A percentile compares a stretch with the other conserved stretches of the same genome.
These are phyloP conservation scores for Elegia similella DNA, from an alignment of 2,888 invertebrate genomes.

Conservation along the genomic window DNA sequence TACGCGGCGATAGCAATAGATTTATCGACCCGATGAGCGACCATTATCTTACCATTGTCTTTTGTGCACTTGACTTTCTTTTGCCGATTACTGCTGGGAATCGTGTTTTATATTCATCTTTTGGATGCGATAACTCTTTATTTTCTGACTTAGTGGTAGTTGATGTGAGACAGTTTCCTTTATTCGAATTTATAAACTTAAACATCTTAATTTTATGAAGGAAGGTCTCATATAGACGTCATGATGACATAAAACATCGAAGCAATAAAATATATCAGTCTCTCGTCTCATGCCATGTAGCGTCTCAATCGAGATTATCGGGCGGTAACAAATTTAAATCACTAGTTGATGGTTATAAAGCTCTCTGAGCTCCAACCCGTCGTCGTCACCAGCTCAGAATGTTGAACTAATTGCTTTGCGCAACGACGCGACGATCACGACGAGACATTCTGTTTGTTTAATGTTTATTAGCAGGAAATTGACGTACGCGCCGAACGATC, in stretches of 20 bases:
- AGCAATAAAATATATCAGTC: constrained; percentile 19
- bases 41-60: constrained; percentile 42
- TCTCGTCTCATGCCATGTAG: background rate
- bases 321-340: constrained; percentile 22
- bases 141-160: background rate
- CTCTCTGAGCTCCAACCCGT: constrained; percentile 30
- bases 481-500: constrained; percentile 43
- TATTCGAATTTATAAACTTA: background rate
- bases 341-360: constrained; percentile 25
- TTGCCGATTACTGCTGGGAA: background rate
- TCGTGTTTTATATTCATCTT: background rate
- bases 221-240: background rate
- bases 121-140: background rate
- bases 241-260: background rate
- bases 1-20: constrained; percentile 65
- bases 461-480: constrained; percentile 56
- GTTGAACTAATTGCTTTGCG: constrained; percentile 57
- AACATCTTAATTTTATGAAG: background rate
- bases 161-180: no score
- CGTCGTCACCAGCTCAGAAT: constrained; percentile 41
- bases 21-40: constrained; percentile 60
- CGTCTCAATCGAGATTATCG: constrained; percentile 18
- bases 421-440: constrained; percentile 47
- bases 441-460: constrained; percentile 47
- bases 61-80: background rate